A percentile compares a stretch with the other conserved stretches of the same genome.
Evolutionary conservation across 2,888 invertebrate species (phyloP).

Genomic region (Macrosoma leucophasiata): DNA sequence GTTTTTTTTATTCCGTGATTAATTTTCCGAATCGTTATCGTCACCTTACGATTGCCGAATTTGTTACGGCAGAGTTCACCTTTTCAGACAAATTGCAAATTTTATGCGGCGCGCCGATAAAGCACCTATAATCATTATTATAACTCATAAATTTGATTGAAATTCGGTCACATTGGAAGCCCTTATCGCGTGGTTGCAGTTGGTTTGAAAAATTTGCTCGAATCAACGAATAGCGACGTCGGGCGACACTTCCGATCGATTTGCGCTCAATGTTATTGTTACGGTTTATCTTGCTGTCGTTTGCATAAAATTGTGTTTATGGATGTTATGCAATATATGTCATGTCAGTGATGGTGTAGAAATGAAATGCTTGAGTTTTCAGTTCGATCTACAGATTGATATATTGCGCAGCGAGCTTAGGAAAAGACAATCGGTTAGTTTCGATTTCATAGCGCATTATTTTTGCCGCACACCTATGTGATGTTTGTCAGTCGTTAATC

Average conservation of each 20-base stretch:
- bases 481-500: too few relatives aligned
- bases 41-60: slow-evolving; percentile 70
- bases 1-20: slow-evolving; percentile 60
- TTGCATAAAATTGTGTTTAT: too few relatives aligned
- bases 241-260: slow-evolving; percentile 65
- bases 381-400: too few relatives aligned
- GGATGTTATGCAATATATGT: too few relatives aligned
- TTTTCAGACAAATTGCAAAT: slow-evolving; percentile 72
- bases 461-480: too few relatives aligned
- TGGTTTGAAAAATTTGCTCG: slow-evolving; percentile 66
- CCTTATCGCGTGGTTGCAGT: slow-evolving; percentile 70
- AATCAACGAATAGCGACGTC: slow-evolving; percentile 46
- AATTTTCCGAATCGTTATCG: slow-evolving; percentile 71
- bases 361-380: too few relatives aligned
- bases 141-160: slow-evolving; percentile 75
- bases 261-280: slow-evolving; percentile 63
- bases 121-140: slow-evolving; percentile 73
- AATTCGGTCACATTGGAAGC: slow-evolving; percentile 69
- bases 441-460: too few relatives aligned
- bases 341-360: too few relatives aligned
- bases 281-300: slow-evolving; percentile 60
- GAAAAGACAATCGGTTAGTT: too few relatives aligned
- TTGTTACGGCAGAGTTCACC: slow-evolving; percentile 72
- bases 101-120: slow-evolving; percentile 66
- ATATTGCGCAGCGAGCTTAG: too few relatives aligned